phyloP scores from a whole-genome alignment of 2,888 invertebrate species.

The Frankliniella intonsa region DNA sequence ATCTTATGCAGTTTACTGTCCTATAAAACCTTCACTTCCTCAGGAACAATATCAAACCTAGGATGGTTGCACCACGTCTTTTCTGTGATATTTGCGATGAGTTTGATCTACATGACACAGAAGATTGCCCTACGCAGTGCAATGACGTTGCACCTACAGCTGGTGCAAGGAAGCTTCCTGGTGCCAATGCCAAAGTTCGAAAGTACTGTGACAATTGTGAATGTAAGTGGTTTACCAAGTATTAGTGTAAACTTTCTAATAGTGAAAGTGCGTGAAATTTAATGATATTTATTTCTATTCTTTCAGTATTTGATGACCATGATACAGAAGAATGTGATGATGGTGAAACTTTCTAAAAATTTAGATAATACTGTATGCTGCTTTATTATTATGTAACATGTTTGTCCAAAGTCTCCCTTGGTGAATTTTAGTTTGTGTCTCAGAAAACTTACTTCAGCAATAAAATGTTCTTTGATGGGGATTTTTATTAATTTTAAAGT shows the following conservation, averaged over 20 bases:
- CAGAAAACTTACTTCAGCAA: not conserved
- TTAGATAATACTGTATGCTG: not conserved
- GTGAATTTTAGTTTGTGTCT: not conserved
- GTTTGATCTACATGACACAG: conserved; percentile 95
- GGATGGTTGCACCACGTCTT: conserved; percentile 62
- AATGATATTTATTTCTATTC: conserved; percentile 42
- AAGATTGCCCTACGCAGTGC: conserved; percentile 85
- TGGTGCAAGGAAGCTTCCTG: conserved; percentile 36
- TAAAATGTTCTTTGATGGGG: not conserved
- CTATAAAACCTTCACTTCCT: conserved; percentile 43
- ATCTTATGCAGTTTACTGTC: conserved; percentile 29
- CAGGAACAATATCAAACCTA: conserved; percentile 35
- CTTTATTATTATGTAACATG: not conserved
- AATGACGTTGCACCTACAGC: conserved; percentile 43
- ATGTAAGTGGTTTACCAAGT: conserved; percentile 52
- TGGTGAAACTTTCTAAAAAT: conserved; percentile 58
- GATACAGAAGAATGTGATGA: conserved; percentile 80
- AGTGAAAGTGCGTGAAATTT: conserved; percentile 17
- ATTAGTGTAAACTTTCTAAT: not conserved
- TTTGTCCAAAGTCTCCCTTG: not conserved
- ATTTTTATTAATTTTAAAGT: not conserved
- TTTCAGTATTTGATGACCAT: conserved; percentile 78
- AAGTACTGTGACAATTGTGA: conserved; percentile 93
- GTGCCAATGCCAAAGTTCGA: conserved; percentile 46
- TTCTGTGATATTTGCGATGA: conserved; percentile 98